Evolutionary conservation across 1,140 invertebrate genomes (phyloP).

Genomic region (Apolygus lucorum): DNA sequence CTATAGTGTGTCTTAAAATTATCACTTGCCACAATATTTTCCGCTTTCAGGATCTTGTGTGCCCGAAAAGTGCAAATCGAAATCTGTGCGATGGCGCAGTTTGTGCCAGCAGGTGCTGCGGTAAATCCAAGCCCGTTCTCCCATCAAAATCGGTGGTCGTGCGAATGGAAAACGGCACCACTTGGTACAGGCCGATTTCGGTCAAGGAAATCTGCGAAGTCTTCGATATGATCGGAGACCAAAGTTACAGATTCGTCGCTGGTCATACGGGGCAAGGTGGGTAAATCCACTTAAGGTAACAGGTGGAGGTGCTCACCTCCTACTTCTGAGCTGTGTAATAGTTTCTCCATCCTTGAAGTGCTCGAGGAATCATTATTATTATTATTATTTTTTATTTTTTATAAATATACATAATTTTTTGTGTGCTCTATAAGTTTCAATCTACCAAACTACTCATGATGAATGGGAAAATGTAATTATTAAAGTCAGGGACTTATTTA

Average conservation of each 20-base stretch:
- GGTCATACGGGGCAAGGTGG: constrained; percentile 63
- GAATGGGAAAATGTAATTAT: too few relatives aligned
- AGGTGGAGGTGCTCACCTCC: neutral
- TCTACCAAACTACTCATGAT: too few relatives aligned
- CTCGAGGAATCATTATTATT: too few relatives aligned
- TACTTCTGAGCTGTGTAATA: too few relatives aligned
- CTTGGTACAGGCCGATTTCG: constrained; percentile 25
- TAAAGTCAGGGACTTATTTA: too few relatives aligned
- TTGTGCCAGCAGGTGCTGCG: neutral
- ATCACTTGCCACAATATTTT: neutral
- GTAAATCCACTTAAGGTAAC: neutral
- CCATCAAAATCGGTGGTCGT: constrained; percentile 6
- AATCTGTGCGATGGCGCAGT: neutral
- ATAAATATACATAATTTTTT: too few relatives aligned
- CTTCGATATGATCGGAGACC: constrained; percentile 42
- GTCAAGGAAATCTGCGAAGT: constrained; percentile 46
- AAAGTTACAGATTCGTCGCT: constrained; percentile 51
- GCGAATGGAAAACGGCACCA: constrained; percentile 16
- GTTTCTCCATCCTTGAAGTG: too few relatives aligned
- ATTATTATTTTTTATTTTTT: too few relatives aligned
- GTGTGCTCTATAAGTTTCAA: too few relatives aligned
- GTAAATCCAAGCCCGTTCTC: neutral
- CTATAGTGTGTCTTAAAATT: too few relatives aligned
- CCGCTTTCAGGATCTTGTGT: constrained; percentile 26
- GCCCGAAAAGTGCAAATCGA: constrained; percentile 16